Percentiles rank a stretch among this genome's conserved stretches.
These are phyloP conservation scores for Rotaria magnacalcarata DNA, from an alignment of 2,888 invertebrate genomes.

Conservation along the genomic window DNA sequence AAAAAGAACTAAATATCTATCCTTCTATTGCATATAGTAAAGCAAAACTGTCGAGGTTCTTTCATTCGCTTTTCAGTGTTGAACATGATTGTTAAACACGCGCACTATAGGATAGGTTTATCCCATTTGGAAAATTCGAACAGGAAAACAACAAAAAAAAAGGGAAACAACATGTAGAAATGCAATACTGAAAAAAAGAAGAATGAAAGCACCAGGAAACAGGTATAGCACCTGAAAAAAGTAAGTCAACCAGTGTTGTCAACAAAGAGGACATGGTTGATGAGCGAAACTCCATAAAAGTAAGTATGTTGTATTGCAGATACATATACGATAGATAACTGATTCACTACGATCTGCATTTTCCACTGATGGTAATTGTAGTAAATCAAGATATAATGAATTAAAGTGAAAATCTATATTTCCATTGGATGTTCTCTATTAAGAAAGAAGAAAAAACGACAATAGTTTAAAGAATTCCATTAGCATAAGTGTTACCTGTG, in stretches of 20 bases:
- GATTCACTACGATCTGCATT: not conserved
- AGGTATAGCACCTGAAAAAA: not conserved
- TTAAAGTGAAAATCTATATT: not conserved
- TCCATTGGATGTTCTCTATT: not conserved
- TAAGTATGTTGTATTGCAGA: not conserved
- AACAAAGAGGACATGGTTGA: conserved; percentile 15
- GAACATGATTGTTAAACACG: too few species aligned
- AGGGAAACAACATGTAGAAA: not conserved
- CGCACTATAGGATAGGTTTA: too few species aligned
- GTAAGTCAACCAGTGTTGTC: not conserved
- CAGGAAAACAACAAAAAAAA: too few species aligned
- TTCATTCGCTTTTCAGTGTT: too few species aligned
- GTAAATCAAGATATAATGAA: not conserved
- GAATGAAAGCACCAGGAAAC: not conserved
- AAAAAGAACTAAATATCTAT: too few species aligned
- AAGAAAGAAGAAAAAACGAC: not conserved
- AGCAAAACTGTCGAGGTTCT: too few species aligned
- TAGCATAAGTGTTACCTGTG: not conserved
- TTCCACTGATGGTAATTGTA: not conserved
- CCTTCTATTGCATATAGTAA: too few species aligned
- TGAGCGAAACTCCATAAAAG: not conserved
- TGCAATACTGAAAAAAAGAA: not conserved
- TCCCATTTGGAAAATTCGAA: too few species aligned
- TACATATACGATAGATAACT: not conserved
- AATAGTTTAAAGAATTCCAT: not conserved